Evolutionary conservation across 2,888 invertebrate genomes (phyloP).

Genomic region (Drosophila quasianomalipes): DNA sequence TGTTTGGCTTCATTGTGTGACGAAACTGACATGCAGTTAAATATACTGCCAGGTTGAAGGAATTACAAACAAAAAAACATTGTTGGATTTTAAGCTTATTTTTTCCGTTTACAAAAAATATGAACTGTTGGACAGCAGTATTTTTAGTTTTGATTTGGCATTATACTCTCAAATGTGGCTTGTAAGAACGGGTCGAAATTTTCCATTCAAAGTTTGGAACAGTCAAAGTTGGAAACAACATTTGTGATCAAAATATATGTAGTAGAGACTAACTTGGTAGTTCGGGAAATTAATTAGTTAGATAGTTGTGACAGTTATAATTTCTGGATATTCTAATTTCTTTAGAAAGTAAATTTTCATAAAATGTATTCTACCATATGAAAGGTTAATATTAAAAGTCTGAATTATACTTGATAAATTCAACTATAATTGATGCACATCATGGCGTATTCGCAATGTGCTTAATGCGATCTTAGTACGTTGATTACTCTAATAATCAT

Average conservation of each 20-base stretch:
- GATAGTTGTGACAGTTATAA: background rate
- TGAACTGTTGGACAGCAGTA: background rate
- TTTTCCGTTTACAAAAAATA: background rate
- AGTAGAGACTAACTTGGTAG: background rate
- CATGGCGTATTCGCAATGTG: slow-evolving; percentile 54
- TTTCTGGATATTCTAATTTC: background rate
- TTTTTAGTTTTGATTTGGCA: background rate
- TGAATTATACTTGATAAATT: background rate
- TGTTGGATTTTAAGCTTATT: background rate
- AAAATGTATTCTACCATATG: background rate
- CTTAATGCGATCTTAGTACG: slow-evolving; percentile 31
- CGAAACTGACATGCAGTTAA: slow-evolving; percentile 4
- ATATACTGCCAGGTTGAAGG: background rate
- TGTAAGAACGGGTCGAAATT: background rate
- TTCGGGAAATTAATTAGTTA: background rate
- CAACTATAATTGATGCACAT: slow-evolving; percentile 6
- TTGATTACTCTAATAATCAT: slow-evolving; percentile 31
- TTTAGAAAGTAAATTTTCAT: background rate
- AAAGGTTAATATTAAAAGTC: background rate
- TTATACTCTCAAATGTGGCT: background rate
- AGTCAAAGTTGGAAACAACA: background rate
- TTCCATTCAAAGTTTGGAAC: too few relatives aligned
- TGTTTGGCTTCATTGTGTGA: slow-evolving; percentile 60
- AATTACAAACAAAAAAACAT: background rate
- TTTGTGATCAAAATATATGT: background rate